phyloP scores from a whole-genome alignment of 2,888 invertebrate species.

The Congeria kusceri region DNA sequence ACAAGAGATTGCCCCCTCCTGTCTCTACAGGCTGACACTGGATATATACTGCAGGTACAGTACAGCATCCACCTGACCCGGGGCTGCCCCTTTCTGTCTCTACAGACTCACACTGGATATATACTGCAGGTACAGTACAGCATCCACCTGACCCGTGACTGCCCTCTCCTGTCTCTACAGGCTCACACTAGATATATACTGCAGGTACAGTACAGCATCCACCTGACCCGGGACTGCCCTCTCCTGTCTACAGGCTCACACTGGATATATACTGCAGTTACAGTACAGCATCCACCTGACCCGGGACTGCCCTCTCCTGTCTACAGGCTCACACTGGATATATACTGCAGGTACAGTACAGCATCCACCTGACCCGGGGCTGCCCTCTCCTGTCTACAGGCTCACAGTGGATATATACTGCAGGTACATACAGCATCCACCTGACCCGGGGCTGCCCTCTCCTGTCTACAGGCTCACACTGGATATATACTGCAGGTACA shows the following conservation, averaged over 20 bases:
- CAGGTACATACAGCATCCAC: constrained; percentile 49
- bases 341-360: constrained; percentile 46
- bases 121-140: constrained; percentile 37
- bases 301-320: constrained; percentile 32
- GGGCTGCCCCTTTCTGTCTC: too few species aligned
- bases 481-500: constrained; percentile 55
- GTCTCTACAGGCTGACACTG: constrained; percentile 44
- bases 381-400: too few species aligned
- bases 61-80: too few species aligned
- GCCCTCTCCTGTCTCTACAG: constrained; percentile 42
- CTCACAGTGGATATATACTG: too few species aligned
- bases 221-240: too few species aligned
- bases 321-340: constrained; percentile 45
- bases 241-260: too few species aligned
- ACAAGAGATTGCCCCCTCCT: constrained; percentile 31
- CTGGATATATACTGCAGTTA: too few species aligned
- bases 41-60: constrained; percentile 53
- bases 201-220: constrained; percentile 35
- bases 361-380: too few species aligned
- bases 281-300: constrained; percentile 41
- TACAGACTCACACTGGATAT: too few species aligned
- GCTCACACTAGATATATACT: constrained; percentile 47
- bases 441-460: constrained; percentile 26
- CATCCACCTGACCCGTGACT: constrained; percentile 22
- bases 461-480: constrained; percentile 40